Evolutionary conservation across 2,797 vertebrate species (phyloP).

Genomic region (Thaleichthys pacificus): DNA sequence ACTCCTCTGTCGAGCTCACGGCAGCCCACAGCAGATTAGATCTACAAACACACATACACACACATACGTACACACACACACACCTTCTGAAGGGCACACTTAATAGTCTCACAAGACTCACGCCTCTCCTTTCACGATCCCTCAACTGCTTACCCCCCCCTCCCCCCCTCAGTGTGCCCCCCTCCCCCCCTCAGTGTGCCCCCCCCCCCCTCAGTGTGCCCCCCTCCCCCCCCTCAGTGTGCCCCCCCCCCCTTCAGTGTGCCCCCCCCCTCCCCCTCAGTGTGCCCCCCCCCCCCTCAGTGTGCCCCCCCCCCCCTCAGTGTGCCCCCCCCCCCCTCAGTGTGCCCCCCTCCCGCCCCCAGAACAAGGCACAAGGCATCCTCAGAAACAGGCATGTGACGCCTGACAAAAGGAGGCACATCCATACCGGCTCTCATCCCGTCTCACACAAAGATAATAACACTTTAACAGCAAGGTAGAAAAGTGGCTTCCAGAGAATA

Average conservation of each 20-base stretch:
- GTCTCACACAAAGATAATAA: slow-evolving; percentile 71
- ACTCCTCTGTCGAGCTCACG: slow-evolving; percentile 29
- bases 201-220: slow-evolving; percentile 38
- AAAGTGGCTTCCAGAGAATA: not conserved
- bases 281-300: too few relatives aligned
- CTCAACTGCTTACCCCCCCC: slow-evolving; percentile 19
- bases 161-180: slow-evolving; percentile 34
- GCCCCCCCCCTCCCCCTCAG: slow-evolving; percentile 31
- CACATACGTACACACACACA: not conserved
- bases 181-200: slow-evolving; percentile 28
- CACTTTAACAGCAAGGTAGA: slow-evolving; percentile 36
- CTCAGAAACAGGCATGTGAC: slow-evolving; percentile 71
- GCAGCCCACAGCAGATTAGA: slow-evolving; percentile 38
- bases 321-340: slow-evolving; percentile 34
- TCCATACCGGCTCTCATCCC: slow-evolving; percentile 59
- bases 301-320: slow-evolving; percentile 17
- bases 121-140: slow-evolving; percentile 52
- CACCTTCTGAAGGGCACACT: slow-evolving; percentile 53
- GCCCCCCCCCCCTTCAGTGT: slow-evolving; percentile 21
- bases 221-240: slow-evolving; percentile 33
- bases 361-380: slow-evolving; percentile 51
- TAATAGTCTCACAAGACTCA: slow-evolving; percentile 47
- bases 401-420: slow-evolving; percentile 59
- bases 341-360: not conserved
- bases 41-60: slow-evolving; percentile 31